Conservation (phyloP, 2,888 invertebrate species). For the Uropetala carovei region DNA sequence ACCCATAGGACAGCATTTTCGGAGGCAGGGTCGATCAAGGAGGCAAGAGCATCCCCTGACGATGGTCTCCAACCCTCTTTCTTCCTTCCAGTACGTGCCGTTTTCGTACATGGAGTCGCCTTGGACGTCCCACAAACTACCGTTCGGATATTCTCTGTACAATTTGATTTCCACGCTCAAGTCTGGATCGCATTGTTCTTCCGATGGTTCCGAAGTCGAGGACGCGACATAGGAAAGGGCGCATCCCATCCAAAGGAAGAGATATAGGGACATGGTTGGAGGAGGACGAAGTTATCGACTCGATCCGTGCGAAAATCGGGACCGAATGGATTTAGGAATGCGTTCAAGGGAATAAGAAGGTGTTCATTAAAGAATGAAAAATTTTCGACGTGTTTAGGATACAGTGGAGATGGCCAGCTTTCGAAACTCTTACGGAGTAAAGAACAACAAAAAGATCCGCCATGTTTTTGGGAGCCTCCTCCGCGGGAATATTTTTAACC, state of each 20-base stretch:
- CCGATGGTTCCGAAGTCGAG: background rate
- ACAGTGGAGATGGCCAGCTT: too few species aligned
- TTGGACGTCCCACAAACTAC: constrained; percentile 52
- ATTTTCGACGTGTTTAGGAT: too few species aligned
- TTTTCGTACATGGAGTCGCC: constrained; percentile 55
- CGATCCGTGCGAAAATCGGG: background rate
- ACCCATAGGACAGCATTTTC: constrained; percentile 69
- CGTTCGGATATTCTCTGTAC: background rate
- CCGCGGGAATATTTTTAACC: too few species aligned
- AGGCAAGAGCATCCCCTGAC: constrained; percentile 33
- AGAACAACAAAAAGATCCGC: too few species aligned
- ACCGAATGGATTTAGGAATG: background rate
- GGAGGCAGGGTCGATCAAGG: constrained; percentile 67
- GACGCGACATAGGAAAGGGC: background rate
- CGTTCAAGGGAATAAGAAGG: background rate
- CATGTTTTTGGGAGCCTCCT: too few species aligned
- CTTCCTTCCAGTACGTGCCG: constrained; percentile 65
- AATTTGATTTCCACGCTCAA: constrained; percentile 31
- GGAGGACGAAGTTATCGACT: background rate
- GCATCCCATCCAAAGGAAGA: background rate
- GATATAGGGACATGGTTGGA: background rate
- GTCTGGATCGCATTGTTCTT: constrained; percentile 11
- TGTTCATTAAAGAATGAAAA: too few species aligned
- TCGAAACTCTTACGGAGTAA: too few species aligned
- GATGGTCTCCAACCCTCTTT: background rate